Conservation (phyloP, 2,888 invertebrate genomes). For the Nebria salina region DNA sequence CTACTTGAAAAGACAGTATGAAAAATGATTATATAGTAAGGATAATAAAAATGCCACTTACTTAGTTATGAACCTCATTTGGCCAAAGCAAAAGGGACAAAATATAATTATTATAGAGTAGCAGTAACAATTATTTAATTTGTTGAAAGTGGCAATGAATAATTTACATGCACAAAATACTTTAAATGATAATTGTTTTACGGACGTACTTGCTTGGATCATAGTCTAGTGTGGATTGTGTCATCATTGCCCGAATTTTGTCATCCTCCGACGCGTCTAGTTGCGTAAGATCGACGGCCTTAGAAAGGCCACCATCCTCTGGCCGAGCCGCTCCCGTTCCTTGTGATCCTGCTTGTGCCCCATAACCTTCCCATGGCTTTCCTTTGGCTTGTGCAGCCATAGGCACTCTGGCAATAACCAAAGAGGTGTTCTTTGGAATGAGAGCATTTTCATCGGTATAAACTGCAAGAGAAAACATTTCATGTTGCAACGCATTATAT, state of each 20-base stretch:
- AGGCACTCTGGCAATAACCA: constrained; percentile 94
- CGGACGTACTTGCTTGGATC: constrained; percentile 92
- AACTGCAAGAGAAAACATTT: constrained; percentile 68
- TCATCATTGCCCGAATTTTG: constrained; percentile 97
- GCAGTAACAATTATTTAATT: constrained; percentile 24
- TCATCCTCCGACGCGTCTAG: constrained; percentile 96
- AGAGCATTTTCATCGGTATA: constrained; percentile 90
- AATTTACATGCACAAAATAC: constrained; percentile 35
- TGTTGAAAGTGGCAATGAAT: constrained; percentile 15
- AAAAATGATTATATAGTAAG: constrained; percentile 6
- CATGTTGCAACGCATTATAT: constrained; percentile 45
- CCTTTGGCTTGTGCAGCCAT: constrained; percentile 79
- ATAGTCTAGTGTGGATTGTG: constrained; percentile 96
- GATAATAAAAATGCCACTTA: constrained; percentile 50
- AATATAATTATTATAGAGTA: constrained; percentile 37
- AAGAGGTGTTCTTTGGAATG: constrained; percentile 97
- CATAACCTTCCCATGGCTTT: constrained; percentile 71
- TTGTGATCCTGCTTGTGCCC: constrained; percentile 56
- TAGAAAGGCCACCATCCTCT: constrained; percentile 66
- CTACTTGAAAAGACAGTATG: constrained; percentile 4
- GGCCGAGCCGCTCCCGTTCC: constrained; percentile 59
- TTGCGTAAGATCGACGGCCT: constrained; percentile 84
- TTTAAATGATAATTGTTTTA: constrained; percentile 21
- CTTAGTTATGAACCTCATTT: constrained; percentile 54
- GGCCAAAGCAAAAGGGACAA: constrained; percentile 48